Evolutionary conservation across 2,888 invertebrate species (phyloP).

Genomic region (Apamea anceps): DNA sequence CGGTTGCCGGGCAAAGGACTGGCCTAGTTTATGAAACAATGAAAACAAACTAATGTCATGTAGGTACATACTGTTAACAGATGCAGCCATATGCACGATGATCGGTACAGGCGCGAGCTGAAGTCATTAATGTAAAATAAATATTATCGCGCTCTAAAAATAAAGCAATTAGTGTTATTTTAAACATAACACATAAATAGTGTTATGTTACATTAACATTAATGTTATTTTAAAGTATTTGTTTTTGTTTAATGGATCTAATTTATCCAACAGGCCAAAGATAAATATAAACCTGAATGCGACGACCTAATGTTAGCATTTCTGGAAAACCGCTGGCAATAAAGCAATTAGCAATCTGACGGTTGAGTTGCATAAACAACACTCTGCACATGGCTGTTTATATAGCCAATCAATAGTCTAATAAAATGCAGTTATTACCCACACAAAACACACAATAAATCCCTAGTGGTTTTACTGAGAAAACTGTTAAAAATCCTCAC

Average conservation of each 20-base stretch:
- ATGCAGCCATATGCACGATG: conserved; percentile 74
- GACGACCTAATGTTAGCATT: not conserved
- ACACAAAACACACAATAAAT: conserved; percentile 20
- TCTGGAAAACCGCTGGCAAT: not conserved
- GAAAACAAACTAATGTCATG: conserved; percentile 75
- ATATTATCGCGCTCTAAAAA: conserved; percentile 45
- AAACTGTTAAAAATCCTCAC: conserved; percentile 8
- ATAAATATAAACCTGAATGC: not conserved
- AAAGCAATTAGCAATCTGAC: conserved; percentile 10
- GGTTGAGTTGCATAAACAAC: conserved; percentile 1
- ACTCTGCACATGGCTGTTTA: conserved; percentile 26
- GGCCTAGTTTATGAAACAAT: conserved; percentile 63
- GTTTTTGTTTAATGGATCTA: not conserved
- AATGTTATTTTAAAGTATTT: conserved; percentile 17
- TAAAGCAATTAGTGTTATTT: conserved; percentile 41
- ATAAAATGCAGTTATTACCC: conserved; percentile 39
- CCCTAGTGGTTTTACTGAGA: not conserved
- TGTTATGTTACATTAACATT: too few relatives aligned
- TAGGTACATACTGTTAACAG: conserved; percentile 68
- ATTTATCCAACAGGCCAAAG: not conserved
- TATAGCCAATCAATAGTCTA: conserved; percentile 14
- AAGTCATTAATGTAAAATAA: conserved; percentile 51
- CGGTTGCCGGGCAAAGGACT: conserved; percentile 61
- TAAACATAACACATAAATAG: too few relatives aligned
- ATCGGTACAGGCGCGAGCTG: conserved; percentile 53